These are phyloP conservation scores for Drosophila limbata DNA, from an alignment of 2,888 invertebrate genomes.

Conservation along the genomic window DNA sequence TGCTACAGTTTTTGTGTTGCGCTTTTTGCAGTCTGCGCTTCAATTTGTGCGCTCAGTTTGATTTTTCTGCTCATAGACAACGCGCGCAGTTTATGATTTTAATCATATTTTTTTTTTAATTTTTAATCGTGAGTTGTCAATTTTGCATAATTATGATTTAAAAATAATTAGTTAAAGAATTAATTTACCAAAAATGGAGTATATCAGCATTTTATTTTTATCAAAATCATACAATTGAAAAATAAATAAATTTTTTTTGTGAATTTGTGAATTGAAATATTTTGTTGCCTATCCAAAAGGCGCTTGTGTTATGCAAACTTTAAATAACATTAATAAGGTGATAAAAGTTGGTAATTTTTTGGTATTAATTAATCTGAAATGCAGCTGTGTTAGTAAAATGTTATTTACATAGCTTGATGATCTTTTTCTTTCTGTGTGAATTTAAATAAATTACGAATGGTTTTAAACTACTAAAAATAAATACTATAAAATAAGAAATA, in stretches of 20 bases:
- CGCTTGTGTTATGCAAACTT: constrained; percentile 34
- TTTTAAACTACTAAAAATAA: no score
- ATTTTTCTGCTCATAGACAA: constrained; percentile 25
- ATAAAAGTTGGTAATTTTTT: background rate
- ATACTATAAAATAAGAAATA: no score
- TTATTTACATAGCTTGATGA: background rate
- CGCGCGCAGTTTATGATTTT: constrained; percentile 13
- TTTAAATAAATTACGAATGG: no score
- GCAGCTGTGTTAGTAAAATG: background rate
- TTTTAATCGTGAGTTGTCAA: constrained; percentile 7
- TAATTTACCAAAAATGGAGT: background rate
- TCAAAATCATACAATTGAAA: background rate
- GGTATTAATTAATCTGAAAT: no score
- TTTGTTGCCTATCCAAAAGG: constrained; percentile 54
- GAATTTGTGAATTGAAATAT: constrained; percentile 1
- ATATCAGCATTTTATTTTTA: background rate
- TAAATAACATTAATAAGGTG: background rate
- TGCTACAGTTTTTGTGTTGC: constrained; percentile 55
- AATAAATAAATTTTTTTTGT: background rate
- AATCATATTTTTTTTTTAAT: constrained; percentile 9
- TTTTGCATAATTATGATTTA: background rate
- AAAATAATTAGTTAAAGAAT: background rate
- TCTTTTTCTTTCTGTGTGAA: no score
- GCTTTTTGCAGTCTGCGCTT: constrained; percentile 68
- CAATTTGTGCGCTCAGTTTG: constrained; percentile 46